Evolutionary conservation across 2,888 invertebrate genomes (phyloP), one percentile per base, ranked within the genome.

Genomic region (Phaedon cochleariae): DNA sequence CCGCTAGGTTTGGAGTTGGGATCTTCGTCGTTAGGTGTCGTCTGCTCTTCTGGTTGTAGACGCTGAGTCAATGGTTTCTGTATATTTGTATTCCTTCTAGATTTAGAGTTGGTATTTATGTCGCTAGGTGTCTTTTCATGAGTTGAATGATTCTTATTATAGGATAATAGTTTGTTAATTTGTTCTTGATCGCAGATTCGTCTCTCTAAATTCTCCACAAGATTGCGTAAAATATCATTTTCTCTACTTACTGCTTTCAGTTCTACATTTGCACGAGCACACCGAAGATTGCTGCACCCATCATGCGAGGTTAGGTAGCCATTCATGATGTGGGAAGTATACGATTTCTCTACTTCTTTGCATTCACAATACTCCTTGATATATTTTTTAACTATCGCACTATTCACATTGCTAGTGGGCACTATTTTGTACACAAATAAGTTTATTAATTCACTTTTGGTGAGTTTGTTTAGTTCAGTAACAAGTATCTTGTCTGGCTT

Each of bases 371-470:
- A 37, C 9, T 54, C 12, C 12, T 20, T 31, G 31, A 54, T 54
- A 17, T 34, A 54, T 7, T 17, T 31, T 54, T 31, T 31, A 31
- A 54, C 54, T 10, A 31, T 20, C 3, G 17, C 54, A 54, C 31
- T 37, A 22, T n/a, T 54, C 4, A 54, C 26, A 31, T 51, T 51
- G 15, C 22, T 22, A 22, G 6, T 51, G 20, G 51, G 22, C 51
- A 51, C 51, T 51, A 54, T 54, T 31, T 31, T 54, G 20, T 54
- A 37, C 15, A 54, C 54, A 54, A 54, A 54, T 17, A 31, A 54
- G 17, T 31, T 31, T 7, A 54, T 10, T 18, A 54, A 18, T 15
- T 54, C 54, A 37, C 34, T 54, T 54, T 31, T 54, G 10, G 54
- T 54, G 12, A 54, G 26, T 54, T 54, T 54, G 29, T 29, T 54